Percentiles rank a stretch among this genome's conserved stretches.
Conservation (phyloP, 2,888 invertebrate species). For the Sussaba pulchella region DNA sequence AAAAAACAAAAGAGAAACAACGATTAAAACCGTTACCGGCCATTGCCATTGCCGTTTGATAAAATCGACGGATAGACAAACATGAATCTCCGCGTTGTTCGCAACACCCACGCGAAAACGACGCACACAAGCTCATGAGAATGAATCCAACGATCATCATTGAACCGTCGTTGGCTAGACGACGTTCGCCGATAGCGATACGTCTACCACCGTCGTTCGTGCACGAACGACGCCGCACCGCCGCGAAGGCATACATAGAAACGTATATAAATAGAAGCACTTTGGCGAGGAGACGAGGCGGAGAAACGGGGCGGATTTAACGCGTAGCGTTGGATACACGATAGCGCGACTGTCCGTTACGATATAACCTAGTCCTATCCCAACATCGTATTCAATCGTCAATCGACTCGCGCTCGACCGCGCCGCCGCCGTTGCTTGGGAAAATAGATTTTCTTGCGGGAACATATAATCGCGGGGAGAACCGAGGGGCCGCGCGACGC, state of each 20-base stretch:
- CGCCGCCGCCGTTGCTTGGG: neutral
- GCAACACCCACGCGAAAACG: too few species aligned
- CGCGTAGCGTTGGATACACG: conserved; percentile 23
- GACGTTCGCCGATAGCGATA: conserved; percentile 44
- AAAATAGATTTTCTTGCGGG: conserved; percentile 21
- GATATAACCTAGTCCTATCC: conserved; percentile 58
- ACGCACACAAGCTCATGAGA: conserved; percentile 7
- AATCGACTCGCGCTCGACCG: conserved; percentile 14
- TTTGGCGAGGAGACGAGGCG: neutral
- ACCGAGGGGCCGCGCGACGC: neutral
- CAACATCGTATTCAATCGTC: conserved; percentile 50
- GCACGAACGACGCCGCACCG: too few species aligned
- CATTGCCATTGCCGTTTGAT: conserved; percentile 38
- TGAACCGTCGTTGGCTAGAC: conserved; percentile 26
- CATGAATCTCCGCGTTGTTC: too few species aligned
- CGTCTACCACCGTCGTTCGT: too few species aligned
- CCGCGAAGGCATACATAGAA: conserved; percentile 14
- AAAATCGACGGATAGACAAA: conserved; percentile 20
- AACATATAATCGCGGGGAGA: neutral
- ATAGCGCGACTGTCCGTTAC: conserved; percentile 43
- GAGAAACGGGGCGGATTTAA: conserved; percentile 4
- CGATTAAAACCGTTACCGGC: neutral
- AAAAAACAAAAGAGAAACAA: neutral
- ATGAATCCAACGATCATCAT: conserved; percentile 31
- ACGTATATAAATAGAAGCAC: conserved; percentile 51